Evolutionary conservation across 1,140 invertebrate species (phyloP).

Genomic region (Drosophila tani): DNA sequence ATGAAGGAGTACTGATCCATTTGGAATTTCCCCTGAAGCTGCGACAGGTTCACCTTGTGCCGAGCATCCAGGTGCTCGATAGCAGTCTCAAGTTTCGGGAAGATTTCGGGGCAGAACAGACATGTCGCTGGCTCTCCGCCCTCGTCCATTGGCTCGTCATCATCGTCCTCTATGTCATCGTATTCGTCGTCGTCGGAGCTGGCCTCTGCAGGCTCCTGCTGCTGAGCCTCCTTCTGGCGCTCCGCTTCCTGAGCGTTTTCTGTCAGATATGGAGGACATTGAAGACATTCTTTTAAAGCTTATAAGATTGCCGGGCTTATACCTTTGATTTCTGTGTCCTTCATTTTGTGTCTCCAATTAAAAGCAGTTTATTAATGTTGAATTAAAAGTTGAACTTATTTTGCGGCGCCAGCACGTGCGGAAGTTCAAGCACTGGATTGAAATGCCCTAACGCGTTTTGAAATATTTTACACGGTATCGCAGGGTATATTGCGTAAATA

Average conservation of each 20-base stretch:
- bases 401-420: conserved; percentile 34
- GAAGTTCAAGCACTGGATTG: background rate
- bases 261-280: background rate
- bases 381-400: conserved; percentile 9
- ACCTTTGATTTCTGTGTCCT: conserved; percentile 49
- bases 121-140: conserved; percentile 77
- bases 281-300: background rate
- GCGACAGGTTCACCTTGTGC: conserved; percentile 90
- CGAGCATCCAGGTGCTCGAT: conserved; percentile 86
- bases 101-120: conserved; percentile 87
- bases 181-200: conserved; percentile 68
- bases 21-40: conserved; percentile 89
- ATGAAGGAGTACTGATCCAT: conserved; percentile 95
- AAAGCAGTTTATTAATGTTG: background rate
- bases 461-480: background rate
- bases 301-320: background rate
- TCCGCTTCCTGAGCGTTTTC: conserved; percentile 16
- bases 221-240: conserved; percentile 4
- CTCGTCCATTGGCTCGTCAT: conserved; percentile 62
- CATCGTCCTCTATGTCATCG: conserved; percentile 62
- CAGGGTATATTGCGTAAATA: too few species aligned
- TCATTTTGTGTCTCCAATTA: conserved; percentile 38
- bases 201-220: conserved; percentile 1
- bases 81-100: conserved; percentile 86
- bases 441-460: conserved; percentile 13